Conservation (phyloP, 2,113 vertebrate genomes). For the Podarcis muralis region DNA sequence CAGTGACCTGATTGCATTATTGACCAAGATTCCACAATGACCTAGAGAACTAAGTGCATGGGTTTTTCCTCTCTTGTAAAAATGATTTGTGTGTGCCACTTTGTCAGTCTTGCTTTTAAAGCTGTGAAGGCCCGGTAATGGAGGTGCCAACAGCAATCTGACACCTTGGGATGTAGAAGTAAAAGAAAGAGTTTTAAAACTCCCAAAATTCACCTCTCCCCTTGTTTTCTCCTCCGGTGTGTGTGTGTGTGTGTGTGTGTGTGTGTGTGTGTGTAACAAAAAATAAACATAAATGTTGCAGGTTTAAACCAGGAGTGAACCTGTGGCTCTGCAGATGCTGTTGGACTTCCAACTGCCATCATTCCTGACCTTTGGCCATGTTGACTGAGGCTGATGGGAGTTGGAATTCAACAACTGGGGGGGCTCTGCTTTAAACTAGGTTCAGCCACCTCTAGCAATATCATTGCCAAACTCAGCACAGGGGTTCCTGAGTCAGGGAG, state of each 20-base stretch:
- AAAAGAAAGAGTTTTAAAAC: not conserved
- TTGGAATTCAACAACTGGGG: too few relatives aligned
- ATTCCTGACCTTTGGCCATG: too few relatives aligned
- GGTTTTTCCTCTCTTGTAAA: not conserved
- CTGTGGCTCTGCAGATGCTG: too few relatives aligned
- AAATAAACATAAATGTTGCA: not conserved
- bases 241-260: not conserved
- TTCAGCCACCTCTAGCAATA: too few relatives aligned
- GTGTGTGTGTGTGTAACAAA: too few relatives aligned
- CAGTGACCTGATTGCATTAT: not conserved
- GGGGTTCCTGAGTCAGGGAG: too few relatives aligned
- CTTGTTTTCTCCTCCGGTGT: not conserved
- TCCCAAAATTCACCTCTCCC: not conserved
- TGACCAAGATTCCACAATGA: accelerated
- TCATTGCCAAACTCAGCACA: too few relatives aligned
- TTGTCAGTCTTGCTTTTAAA: not conserved
- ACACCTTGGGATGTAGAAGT: not conserved
- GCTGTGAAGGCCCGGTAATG: not conserved
- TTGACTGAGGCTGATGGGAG: too few relatives aligned
- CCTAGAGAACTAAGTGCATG: accelerated
- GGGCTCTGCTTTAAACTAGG: not conserved
- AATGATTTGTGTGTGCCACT: not conserved
- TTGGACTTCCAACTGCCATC: too few relatives aligned
- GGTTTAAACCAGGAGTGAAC: too few relatives aligned
- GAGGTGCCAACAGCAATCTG: not conserved